phyloP scores from a whole-genome alignment of 2,797 vertebrate genomes.

The Myotis planiceps region DNA sequence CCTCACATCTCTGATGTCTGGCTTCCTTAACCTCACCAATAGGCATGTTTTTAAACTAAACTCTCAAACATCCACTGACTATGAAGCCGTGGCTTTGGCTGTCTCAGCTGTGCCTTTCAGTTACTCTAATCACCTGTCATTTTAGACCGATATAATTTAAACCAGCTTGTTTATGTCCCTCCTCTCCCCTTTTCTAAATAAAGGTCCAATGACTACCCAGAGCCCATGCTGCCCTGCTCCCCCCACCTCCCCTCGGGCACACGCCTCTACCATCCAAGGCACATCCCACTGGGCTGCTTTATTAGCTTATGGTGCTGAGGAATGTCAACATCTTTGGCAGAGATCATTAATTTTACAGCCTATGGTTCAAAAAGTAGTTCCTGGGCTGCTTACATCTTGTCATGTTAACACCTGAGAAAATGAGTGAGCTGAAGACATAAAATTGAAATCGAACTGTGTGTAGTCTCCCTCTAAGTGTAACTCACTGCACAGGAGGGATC shows the following conservation, averaged over 20 bases:
- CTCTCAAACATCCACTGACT: neutral
- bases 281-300: conserved; percentile 57
- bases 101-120: neutral
- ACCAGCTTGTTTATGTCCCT: conserved; percentile 47
- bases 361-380: conserved; percentile 72
- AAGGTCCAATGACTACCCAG: conserved; percentile 38
- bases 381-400: conserved; percentile 66
- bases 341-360: conserved; percentile 83
- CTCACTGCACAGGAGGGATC: conserved; percentile 74
- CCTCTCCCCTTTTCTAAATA: conserved; percentile 16
- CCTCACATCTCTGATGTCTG: neutral
- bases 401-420: conserved; percentile 71
- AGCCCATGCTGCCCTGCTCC: neutral
- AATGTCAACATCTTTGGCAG: conserved; percentile 67
- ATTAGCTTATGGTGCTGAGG: conserved; percentile 73
- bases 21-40: neutral
- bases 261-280: neutral
- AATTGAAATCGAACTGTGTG: conserved; percentile 72
- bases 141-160: conserved; percentile 60
- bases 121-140: neutral
- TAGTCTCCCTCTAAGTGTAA: conserved; percentile 67
- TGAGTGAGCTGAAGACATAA: conserved; percentile 71
- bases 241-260: neutral
- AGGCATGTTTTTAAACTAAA: conserved; percentile 35
- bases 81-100: neutral